These are phyloP conservation scores for Jaculus jaculus DNA, from an alignment of 2,113 vertebrate genomes.

Conservation along the genomic window DNA sequence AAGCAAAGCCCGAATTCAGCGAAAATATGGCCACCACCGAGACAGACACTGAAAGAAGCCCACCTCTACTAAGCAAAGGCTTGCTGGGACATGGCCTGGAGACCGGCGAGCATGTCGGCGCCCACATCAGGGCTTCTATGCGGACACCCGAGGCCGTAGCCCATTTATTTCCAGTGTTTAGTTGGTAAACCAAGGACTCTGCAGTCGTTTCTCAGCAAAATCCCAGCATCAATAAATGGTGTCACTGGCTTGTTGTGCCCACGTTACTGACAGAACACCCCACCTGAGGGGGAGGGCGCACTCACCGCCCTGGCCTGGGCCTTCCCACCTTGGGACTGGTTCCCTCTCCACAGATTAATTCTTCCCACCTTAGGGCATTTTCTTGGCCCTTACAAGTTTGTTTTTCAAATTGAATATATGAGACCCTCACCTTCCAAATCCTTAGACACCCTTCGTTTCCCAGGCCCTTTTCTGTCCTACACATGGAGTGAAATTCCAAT, in stretches of 20 bases:
- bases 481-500: neutral
- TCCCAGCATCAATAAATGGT: slow-evolving; percentile 62
- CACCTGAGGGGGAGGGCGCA: too few species aligned
- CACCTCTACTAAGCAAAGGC: neutral
- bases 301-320: neutral
- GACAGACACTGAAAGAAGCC: neutral
- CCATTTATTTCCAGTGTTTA: slow-evolving; percentile 46
- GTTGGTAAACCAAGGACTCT: slow-evolving; percentile 1
- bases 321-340: neutral
- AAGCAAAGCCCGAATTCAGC: neutral
- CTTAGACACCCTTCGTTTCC: neutral
- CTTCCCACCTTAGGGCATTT: neutral
- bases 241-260: neutral
- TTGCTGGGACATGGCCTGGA: neutral
- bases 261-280: too few species aligned
- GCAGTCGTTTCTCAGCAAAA: slow-evolving; percentile 8
- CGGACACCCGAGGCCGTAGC: neutral
- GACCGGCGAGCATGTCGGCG: too few species aligned
- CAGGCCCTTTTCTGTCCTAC: neutral
- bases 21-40: neutral
- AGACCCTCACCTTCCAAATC: neutral
- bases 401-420: neutral
- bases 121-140: neutral
- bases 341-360: neutral
- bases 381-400: neutral